Evolutionary conservation across 2,797 vertebrate genomes (phyloP), one percentile per base, ranked within the genome.

Genomic region (Rhabdomys pumilio): DNA sequence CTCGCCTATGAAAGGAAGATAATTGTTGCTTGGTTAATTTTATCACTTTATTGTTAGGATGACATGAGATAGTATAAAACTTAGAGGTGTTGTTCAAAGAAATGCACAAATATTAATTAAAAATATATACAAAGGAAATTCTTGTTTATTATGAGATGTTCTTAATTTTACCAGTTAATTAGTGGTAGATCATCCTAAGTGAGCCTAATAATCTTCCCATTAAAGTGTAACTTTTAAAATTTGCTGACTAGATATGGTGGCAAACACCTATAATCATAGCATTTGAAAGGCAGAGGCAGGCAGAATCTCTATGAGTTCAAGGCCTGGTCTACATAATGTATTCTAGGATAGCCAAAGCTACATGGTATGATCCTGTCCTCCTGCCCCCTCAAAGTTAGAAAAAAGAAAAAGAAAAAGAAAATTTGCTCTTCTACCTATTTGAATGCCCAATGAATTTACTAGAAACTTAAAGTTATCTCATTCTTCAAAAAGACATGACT

Each of bases 1-100:
- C 34, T 95, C 34, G 80, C 91, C 34, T 94, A 63, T 76, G 63
- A 95, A 92, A 92, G 59, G 29, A 96, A 94, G 34, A 81, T 89
- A 89, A 91, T 91, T 29, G 26, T n/a, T 93, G 59, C 26, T 20
- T 8, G 87, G 41, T 92, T 96, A 87, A 80, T 95, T 93, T 77
- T 82, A 82, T 63, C 87, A 17, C 84, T 77, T 77, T 82, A 65
- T 67, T 92, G 13, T 90, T 79, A 93, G 76, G 76, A 91, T 95
- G 63, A 96, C 96, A 85, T 94, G 24, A 93, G 47, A 82, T 17
- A 75, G n/a, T 84, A 69, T 38, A 81, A 44, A 86, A 72, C 55
- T 91, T 44, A 76, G 47, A 97, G 20, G 17, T 91, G 41, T 34
- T 91, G 6, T 91, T 92, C 38, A 95, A 84, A 67, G 44, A 50